Evolutionary conservation across 2,113 vertebrate species (phyloP), one percentile per base, ranked within the genome.

Genomic region (Arenaria interpres): DNA sequence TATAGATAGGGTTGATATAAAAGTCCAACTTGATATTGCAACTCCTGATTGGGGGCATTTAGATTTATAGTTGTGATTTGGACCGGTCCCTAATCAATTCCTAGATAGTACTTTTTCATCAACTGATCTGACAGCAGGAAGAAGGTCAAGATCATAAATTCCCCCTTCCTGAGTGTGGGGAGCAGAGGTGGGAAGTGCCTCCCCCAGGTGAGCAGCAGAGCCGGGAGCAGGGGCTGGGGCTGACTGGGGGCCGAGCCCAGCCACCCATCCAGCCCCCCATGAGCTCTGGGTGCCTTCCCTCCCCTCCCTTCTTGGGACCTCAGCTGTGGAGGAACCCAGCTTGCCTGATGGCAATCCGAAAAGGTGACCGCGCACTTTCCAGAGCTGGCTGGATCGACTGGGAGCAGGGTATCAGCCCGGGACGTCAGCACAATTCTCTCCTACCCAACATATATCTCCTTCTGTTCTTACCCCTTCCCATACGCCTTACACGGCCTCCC

Each of bases 71-170:
- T 13, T 88, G 89, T 76, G 89, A 94, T 95, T 95, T 89, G 92
- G 74, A 64, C 53, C 2, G 0, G 66, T 89, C 91, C 67, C 95
- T 93, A 95, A 87, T 93, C 95, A 95, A 82, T 94, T 95, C 78
- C 85, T 74, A 86, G 81, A 88, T 4, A 80, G 90, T n/a, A 69
- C 88, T 93, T 93, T 95, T 80, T 94, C 91, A 96, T 91, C 95
- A 95, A 82, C 50, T 93, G 91, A 85, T 94, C 79, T 90, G 94
- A 91, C 93, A 96, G 82, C 59, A 59, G 39, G 66, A 94, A 89
- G 93, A 97, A 97, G 96, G 96, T 95, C 96, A 88, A 78, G 45
- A 81, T 73, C 75, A 83, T 96, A 96, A 96, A 97, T 96, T 45
- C 6, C 25, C 30, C 57, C 14, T 35, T 80, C 22, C 57, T 50